These are phyloP conservation scores for Habrosyne pyritoides DNA, from an alignment of 2,888 invertebrate genomes.

Conservation along the genomic window DNA sequence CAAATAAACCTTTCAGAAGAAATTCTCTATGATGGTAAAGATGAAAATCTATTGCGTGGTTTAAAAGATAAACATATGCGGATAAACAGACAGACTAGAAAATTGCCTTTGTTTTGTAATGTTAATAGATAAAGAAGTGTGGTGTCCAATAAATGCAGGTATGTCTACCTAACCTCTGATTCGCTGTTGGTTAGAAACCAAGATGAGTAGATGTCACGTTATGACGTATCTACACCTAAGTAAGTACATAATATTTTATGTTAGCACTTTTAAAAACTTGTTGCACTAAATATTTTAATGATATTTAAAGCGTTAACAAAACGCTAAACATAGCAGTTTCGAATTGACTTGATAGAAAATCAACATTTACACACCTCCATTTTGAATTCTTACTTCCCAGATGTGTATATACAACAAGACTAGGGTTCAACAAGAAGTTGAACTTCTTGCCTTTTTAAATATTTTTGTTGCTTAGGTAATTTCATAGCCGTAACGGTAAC, in stretches of 20 bases:
- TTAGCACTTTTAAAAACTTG: constrained; percentile 26
- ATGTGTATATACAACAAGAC: constrained; percentile 36
- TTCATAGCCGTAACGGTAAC: background rate
- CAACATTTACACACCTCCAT: constrained; percentile 62
- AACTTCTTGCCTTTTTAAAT: background rate
- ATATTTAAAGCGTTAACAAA: constrained; percentile 70
- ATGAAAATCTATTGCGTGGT: too few relatives aligned
- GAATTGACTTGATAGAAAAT: constrained; percentile 66
- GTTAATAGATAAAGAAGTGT: too few relatives aligned
- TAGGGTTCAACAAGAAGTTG: constrained; percentile 38
- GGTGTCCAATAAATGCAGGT: too few relatives aligned
- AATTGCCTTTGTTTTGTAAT: too few relatives aligned
- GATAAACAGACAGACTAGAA: too few relatives aligned
- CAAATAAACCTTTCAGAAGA: too few relatives aligned
- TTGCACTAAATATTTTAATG: constrained; percentile 63
- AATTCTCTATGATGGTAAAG: too few relatives aligned
- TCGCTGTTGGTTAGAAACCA: too few relatives aligned
- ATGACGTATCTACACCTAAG: background rate
- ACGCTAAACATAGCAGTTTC: constrained; percentile 75
- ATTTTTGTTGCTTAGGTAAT: too few relatives aligned
- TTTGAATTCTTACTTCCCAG: constrained; percentile 57
- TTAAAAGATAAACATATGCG: too few relatives aligned
- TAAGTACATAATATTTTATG: background rate
- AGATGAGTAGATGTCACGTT: background rate
- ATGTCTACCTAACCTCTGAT: too few relatives aligned